Base-by-base conservation (phyloP, 2,797 vertebrate species). In the Zonotrichia albicollis region DNA sequence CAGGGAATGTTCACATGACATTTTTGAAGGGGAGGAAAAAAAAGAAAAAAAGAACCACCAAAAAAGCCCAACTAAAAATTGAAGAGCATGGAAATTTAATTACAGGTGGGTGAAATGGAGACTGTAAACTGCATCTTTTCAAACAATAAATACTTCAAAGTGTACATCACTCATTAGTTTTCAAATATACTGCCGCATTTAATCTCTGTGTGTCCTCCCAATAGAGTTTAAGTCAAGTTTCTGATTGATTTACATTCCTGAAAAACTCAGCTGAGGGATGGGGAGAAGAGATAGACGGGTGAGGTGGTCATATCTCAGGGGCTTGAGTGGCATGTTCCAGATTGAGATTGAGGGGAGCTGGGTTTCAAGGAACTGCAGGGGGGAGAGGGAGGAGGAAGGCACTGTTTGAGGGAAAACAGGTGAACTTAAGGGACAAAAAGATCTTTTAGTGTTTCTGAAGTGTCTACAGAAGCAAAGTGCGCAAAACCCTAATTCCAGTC, bases 41-140 rank as follows among this genome's bases (percentile, higher is more conserved):
- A 5, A 3, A 1, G 20, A 20, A 32, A 54, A 55, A 55, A 15
- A 10, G 3, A 22, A 22, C 11, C 13, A 9, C 20, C 1, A 10
- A 23, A n/a, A 79, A 53, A 26, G 26, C 13, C 2, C 1, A 54
- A 13, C 7, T 38, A 32, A 76, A 73, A 36, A 67, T 0, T 55
- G 40, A 87, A 89, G 23, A 61, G 8, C 17, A 10, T 26, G 54
- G 38, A 67, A 95, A 82, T 32, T 9, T 79, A 51, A 79, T 22
- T 79, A 50, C 7, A 73, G 29, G 21, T 42, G 19, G 10, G 6
- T 17, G 6, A 67, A 89, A 55, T 4, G 3, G 22, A 50, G 25
- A 55, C 11, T 12, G 9, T 36, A 29, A 51, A 43, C 10, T n/a
- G 6, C 13, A 53, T 23, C 13, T 62, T 55, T 78, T 66, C 46